A percentile compares a stretch with the other conserved stretches of the same genome.
phyloP scores from a whole-genome alignment of 1,140 invertebrate species.

The Aphelenchoides fujianensis region DNA sequence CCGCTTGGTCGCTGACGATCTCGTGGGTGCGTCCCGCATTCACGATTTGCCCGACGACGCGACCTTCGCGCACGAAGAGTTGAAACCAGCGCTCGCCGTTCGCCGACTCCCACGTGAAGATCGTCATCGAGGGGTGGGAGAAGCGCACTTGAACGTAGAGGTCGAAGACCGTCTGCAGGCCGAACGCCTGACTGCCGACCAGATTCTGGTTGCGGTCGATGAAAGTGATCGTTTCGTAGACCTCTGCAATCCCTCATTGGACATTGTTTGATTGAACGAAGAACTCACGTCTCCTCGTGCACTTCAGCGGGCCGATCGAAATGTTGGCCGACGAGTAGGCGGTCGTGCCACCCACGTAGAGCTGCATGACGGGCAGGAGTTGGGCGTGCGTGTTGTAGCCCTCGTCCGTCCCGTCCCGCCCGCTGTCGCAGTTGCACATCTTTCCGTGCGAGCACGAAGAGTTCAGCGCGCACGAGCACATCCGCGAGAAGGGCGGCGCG shows the following conservation, averaged over 20 bases:
- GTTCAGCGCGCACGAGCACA: constrained; percentile 61
- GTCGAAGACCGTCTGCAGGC: constrained; percentile 49
- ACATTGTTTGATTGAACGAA: constrained; percentile 9
- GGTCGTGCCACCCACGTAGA: constrained; percentile 56
- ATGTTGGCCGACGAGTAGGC: constrained; percentile 40
- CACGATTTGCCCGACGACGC: constrained; percentile 50
- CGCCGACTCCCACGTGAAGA: constrained; percentile 56
- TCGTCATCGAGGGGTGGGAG: constrained; percentile 53
- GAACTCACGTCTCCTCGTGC: constrained; percentile 46
- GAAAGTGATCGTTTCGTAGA: constrained; percentile 58
- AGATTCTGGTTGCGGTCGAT: constrained; percentile 57
- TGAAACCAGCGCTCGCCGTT: constrained; percentile 61
- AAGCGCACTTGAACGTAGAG: constrained; percentile 55
- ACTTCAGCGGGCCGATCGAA: constrained; percentile 52
- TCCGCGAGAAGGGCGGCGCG: constrained; percentile 56
- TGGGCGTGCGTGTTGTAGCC: constrained; percentile 55
- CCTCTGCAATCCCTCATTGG: constrained; percentile 47
- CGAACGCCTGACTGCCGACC: constrained; percentile 51
- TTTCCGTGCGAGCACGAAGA: constrained; percentile 48
- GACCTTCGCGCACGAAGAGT: constrained; percentile 54
- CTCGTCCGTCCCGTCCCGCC: constrained; percentile 55
- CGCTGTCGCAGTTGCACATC: constrained; percentile 60
- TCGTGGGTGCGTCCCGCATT: constrained; percentile 48
- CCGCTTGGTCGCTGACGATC: constrained; percentile 33
- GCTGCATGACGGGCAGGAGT: constrained; percentile 58